Conservation (phyloP, 2,888 invertebrate genomes). For the Herminia tarsipennalis region DNA sequence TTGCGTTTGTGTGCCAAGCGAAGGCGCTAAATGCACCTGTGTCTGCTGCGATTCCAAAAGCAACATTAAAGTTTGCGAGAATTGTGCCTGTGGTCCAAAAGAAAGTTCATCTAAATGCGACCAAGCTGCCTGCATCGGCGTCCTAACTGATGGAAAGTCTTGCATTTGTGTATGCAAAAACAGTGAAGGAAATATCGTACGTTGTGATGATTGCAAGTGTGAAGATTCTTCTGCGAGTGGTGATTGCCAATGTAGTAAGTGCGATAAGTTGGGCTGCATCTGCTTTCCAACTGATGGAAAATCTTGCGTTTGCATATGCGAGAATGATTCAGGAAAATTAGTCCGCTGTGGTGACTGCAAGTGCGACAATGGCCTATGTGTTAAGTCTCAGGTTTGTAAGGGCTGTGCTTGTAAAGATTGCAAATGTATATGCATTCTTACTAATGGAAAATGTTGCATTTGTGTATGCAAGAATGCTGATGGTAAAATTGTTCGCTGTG, state of each 20-base stretch:
- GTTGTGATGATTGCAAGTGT: conserved; percentile 41
- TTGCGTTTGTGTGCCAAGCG: conserved; percentile 26
- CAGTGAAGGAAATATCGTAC: conserved; percentile 28
- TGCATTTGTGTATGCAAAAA: conserved; percentile 32
- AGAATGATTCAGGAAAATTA: conserved; percentile 21
- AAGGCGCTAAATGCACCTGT: conserved; percentile 30
- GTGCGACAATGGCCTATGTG: conserved; percentile 5
- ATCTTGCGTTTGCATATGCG: conserved; percentile 20
- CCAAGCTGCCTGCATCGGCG: conserved; percentile 18
- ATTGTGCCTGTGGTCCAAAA: conserved; percentile 35
- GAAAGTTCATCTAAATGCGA: conserved; percentile 8
- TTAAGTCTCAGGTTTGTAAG: too few species aligned
- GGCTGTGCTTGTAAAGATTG: too few species aligned
- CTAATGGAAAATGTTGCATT: conserved; percentile 37
- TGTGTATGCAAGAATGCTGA: conserved; percentile 36
- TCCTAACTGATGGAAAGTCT: conserved; percentile 30
- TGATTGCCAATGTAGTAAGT: conserved; percentile 32
- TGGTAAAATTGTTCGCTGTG: conserved; percentile 26
- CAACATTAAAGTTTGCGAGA: conserved; percentile 29
- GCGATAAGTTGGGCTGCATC: conserved; percentile 8
- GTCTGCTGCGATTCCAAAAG: conserved; percentile 24
- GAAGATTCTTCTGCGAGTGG: background rate
- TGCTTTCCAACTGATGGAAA: conserved; percentile 27
- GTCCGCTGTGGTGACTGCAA: conserved; percentile 36
- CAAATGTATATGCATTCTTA: conserved; percentile 34